These are phyloP conservation scores for Cuniculus paca DNA, from an alignment of 2,797 vertebrate species.

Conservation along the genomic window DNA sequence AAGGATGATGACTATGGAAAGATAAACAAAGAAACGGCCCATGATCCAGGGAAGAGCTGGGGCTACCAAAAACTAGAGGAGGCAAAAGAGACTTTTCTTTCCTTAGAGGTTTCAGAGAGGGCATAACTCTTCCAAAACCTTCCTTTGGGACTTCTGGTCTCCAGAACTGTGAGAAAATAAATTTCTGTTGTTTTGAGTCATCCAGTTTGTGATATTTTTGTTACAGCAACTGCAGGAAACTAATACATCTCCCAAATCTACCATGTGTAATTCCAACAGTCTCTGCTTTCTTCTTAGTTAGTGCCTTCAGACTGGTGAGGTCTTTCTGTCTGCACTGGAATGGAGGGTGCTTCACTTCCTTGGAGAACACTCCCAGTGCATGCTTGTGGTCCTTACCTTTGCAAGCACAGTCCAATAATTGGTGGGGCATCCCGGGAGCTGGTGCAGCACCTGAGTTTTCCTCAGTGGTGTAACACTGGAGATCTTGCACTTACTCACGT, in stretches of 20 bases:
- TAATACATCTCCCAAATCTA: neutral
- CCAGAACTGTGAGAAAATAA: neutral
- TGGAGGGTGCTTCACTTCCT: neutral
- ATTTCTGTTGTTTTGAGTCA: neutral
- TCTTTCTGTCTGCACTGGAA: neutral
- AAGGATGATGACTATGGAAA: neutral
- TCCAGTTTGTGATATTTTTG: neutral
- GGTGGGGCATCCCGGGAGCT: neutral
- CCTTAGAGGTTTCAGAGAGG: neutral
- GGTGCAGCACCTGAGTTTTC: neutral
- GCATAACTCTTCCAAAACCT: neutral
- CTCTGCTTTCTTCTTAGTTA: neutral
- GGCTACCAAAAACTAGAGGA: neutral
- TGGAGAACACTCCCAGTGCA: fast-evolving
- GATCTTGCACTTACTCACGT: no score
- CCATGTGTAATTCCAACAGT: neutral
- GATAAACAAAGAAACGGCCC: neutral
- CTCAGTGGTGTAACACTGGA: neutral
- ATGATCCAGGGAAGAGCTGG: neutral
- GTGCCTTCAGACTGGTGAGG: neutral
- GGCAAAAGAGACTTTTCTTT: neutral
- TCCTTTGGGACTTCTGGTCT: neutral
- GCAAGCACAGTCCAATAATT: fast-evolving
- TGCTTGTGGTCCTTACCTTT: neutral
- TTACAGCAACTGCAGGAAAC: neutral